Evolutionary conservation across 2,888 invertebrate genomes (phyloP), one percentile per base, ranked within the genome.

Genomic region (Lasioglossum figueresi): DNA sequence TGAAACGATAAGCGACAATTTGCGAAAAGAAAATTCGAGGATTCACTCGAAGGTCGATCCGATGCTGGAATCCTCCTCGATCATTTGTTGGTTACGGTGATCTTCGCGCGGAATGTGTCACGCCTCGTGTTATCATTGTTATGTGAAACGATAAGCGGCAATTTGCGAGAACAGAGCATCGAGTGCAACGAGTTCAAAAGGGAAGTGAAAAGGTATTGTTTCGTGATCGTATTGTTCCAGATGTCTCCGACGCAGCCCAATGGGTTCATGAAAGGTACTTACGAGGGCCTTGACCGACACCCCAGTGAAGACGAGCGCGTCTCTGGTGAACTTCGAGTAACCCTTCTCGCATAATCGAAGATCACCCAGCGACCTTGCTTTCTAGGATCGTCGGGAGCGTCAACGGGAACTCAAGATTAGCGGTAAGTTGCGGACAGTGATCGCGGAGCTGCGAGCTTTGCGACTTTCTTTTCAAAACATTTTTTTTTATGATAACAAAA

Each of bases 271-370:
- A 87, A 87, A 84, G 91, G 92, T 95, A 95, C 96, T 96, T 96
- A 96, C 96, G 96, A 96, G 95, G 91, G 96, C 95, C 95, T 95
- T 96, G 91, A 96, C 96, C 92, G 96, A 96, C 83, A 96, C 96
- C 92, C 96, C 96, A 90, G 95, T 95, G 95, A 96, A 96, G 90
- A 96, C 95, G 92, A 92, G 88, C 82, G 93, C 93, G 91, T 92
- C 92, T 90, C 89, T 93, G 92, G 90, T 85, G 88, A 91, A 91
- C 89, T 91, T 93, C 89, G 89, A 90, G 86, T 85, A 92, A 89
- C 93, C 93, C 94, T 95, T 92, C 93, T 93, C 91, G 92, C 93
- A 93, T 85, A 94, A 88, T 89, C 94, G 93, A 92, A 95, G 95
- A 93, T 96, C 96, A 90, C 95, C 95, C 94, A 96, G 95, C 89